Evolutionary conservation across 2,888 invertebrate genomes (phyloP).

Genomic region (Chymomyza caudatula): DNA sequence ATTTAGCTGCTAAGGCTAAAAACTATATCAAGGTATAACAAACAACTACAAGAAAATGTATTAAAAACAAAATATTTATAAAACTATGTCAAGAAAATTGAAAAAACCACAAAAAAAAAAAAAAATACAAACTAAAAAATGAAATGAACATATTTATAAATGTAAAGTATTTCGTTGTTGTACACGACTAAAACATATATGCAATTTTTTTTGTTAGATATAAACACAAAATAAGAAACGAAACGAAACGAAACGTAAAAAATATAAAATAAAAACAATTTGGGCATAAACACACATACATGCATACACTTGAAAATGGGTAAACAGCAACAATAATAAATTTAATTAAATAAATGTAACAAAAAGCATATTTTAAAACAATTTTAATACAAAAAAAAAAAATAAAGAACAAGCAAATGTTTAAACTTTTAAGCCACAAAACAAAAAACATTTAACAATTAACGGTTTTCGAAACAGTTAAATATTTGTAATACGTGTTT

Average conservation of each 20-base stretch:
- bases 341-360: constrained; percentile 17
- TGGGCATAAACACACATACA: constrained; percentile 8
- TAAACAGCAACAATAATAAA: constrained; percentile 48
- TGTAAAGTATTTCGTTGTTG: constrained; percentile 68
- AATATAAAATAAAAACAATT: constrained; percentile 27
- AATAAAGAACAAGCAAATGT: constrained; percentile 7
- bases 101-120: constrained; percentile 18
- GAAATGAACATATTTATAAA: constrained; percentile 50
- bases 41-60: constrained; percentile 21
- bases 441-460: not conserved
- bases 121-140: constrained; percentile 31
- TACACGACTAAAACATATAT: constrained; percentile 66
- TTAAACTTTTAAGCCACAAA: not conserved
- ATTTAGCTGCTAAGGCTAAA: constrained; percentile 42
- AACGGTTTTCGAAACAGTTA: not conserved
- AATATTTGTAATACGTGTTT: not conserved
- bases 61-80: constrained; percentile 13
- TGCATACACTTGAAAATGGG: constrained; percentile 35
- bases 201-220: constrained; percentile 63
- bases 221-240: constrained; percentile 32
- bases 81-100: constrained; percentile 23
- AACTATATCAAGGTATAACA: not conserved
- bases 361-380: constrained; percentile 10
- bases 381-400: constrained; percentile 4
- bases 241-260: constrained; percentile 9